Evolutionary conservation across 2,797 vertebrate species (phyloP), one percentile per base, ranked within the genome.

Genomic region (Smutsia gigantea): DNA sequence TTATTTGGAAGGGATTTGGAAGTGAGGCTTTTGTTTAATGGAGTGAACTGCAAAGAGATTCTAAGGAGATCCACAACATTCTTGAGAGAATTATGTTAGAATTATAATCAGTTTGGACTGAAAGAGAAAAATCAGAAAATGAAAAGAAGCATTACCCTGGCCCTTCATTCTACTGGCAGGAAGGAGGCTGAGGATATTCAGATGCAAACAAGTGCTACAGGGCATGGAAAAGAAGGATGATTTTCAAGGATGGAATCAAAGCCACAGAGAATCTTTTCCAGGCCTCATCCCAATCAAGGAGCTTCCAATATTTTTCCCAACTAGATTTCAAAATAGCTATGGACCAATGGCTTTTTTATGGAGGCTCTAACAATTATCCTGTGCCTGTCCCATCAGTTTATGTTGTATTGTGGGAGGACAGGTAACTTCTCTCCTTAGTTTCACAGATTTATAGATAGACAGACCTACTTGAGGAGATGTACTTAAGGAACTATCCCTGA

Each of bases 281-380:
- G 13, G 51, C 7, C 61, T 93, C 31, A 68, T 42, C 2, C 29
- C 53, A 64, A 94, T 39, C 21, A 61, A 37, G 66, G n/a, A 74
- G 18, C 7, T 92, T 92, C 5, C 46, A 75, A 12, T 21, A 27
- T 42, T 69, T 83, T 68, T 51, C 21, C 31, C 34, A 95, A 51
- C 11, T 37, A 86, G 21, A 82, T 92, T 94, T 94, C 68, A 77
- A 90, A 95, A 75, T 63, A 92, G 15, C 31, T 77, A 37, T 51
- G 51, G 18, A 39, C 15, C 71, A 94, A 1, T 31, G 51, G 83
- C 19, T 79, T 57, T 11, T 49, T 79, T 27, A 64, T 29, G 34
- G 8, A 84, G 12, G 75, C 29, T 75, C 31, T 2, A 86, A 19
- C 2, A 59, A 68, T 55, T 63, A 78, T 27, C 25, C 10, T 68